Conservation (phyloP, 2,113 vertebrate genomes). For the Larimichthys polyactis region DNA sequence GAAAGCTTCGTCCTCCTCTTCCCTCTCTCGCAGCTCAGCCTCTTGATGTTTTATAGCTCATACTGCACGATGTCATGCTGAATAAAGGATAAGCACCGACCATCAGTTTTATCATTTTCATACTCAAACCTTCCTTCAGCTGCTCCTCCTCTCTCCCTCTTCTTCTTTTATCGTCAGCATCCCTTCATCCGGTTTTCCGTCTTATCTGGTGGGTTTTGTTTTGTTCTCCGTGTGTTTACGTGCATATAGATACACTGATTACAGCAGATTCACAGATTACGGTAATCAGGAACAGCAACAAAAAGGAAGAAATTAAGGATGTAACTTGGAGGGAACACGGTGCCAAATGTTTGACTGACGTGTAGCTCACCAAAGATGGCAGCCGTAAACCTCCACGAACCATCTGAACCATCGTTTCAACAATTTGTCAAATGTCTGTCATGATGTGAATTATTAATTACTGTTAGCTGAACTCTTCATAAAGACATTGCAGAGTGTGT, state of each 20-base stretch:
- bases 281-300: background rate
- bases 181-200: background rate
- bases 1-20: background rate
- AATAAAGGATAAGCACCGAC: background rate
- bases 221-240: background rate
- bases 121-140: no score
- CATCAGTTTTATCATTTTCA: background rate
- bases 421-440: no score
- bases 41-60: background rate
- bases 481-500: no score
- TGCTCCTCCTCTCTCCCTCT: background rate
- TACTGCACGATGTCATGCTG: background rate
- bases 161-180: background rate
- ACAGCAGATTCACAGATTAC: background rate
- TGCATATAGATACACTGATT: slow-evolving; percentile 17
- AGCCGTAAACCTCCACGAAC: no score
- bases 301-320: background rate
- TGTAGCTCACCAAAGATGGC: no score
- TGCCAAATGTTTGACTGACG: no score
- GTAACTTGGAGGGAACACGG: background rate
- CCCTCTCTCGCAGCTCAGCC: background rate
- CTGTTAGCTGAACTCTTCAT: no score
- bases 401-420: no score
- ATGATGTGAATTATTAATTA: no score
- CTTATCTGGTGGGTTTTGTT: background rate